phyloP scores from a whole-genome alignment of 2,797 vertebrate genomes.

The Phoeniculus purpureus region DNA sequence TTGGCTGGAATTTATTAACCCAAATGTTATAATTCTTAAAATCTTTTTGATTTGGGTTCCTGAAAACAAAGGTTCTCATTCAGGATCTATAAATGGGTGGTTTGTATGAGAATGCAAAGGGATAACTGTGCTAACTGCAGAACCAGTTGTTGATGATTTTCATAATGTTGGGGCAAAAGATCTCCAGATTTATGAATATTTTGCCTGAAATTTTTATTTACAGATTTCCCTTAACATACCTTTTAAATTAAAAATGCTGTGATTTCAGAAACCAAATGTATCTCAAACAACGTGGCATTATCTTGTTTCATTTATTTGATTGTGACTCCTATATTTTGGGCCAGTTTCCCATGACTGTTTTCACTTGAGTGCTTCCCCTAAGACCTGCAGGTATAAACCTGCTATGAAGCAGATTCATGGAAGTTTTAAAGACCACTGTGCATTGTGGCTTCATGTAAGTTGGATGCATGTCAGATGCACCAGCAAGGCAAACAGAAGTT shows the following conservation, averaged over 20 bases:
- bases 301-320: neutral
- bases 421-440: neutral
- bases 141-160: neutral
- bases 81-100: neutral
- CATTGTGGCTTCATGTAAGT: neutral
- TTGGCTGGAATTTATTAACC: neutral
- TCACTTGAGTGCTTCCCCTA: neutral
- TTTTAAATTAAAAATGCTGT: neutral
- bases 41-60: neutral
- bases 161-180: neutral
- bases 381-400: neutral
- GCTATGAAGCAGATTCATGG: neutral
- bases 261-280: neutral
- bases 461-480: neutral
- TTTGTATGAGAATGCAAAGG: neutral
- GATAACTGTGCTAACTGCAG: neutral
- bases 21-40: neutral
- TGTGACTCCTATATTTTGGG: neutral
- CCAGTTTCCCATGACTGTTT: neutral
- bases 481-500: neutral
- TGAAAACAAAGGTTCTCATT: neutral
- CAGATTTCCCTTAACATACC: neutral
- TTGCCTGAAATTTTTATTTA: neutral
- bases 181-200: neutral
- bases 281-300: neutral